These are phyloP conservation scores for Bombyx huttoni DNA, from an alignment of 2,888 invertebrate genomes.

Conservation along the genomic window DNA sequence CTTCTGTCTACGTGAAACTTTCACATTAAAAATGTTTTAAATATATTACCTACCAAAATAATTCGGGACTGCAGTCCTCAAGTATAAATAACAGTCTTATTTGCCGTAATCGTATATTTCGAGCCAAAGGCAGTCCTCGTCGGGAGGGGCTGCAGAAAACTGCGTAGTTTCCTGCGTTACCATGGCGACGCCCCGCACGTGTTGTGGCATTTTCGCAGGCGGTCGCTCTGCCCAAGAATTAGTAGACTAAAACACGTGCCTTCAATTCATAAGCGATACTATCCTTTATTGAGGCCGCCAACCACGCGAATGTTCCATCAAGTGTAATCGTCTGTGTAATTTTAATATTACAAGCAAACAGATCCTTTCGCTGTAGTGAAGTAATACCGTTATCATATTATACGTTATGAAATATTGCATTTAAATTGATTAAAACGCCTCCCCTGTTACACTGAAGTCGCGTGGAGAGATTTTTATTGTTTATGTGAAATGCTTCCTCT, in stretches of 20 bases:
- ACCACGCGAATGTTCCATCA: constrained; percentile 26
- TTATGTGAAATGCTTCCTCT: constrained; percentile 26
- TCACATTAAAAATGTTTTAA: too few species aligned
- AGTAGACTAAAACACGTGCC: constrained; percentile 31
- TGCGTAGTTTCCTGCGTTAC: constrained; percentile 61
- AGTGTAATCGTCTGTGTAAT: constrained; percentile 33
- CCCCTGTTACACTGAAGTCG: constrained; percentile 17
- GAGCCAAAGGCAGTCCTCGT: constrained; percentile 17
- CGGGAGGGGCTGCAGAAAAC: constrained; percentile 39
- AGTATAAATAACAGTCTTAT: constrained; percentile 21
- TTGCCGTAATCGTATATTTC: constrained; percentile 22
- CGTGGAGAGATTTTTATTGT: constrained; percentile 30
- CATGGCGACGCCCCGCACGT: constrained; percentile 62
- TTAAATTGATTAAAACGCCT: constrained; percentile 32
- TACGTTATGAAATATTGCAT: constrained; percentile 17
- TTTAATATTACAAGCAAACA: constrained; percentile 14
- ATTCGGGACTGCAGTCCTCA: too few species aligned
- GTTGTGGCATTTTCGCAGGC: constrained; percentile 32
- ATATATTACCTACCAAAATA: too few species aligned
- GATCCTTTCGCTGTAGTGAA: constrained; percentile 13
- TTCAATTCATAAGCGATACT: constrained; percentile 28
- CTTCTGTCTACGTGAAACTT: too few species aligned
- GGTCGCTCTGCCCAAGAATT: constrained; percentile 28
- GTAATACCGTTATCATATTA: constrained; percentile 8
- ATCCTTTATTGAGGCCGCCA: constrained; percentile 33